Percentiles rank a stretch among this genome's conserved stretches.
These are phyloP conservation scores for Spilogale gracilis DNA, from an alignment of 2,113 vertebrate genomes.

Conservation along the genomic window DNA sequence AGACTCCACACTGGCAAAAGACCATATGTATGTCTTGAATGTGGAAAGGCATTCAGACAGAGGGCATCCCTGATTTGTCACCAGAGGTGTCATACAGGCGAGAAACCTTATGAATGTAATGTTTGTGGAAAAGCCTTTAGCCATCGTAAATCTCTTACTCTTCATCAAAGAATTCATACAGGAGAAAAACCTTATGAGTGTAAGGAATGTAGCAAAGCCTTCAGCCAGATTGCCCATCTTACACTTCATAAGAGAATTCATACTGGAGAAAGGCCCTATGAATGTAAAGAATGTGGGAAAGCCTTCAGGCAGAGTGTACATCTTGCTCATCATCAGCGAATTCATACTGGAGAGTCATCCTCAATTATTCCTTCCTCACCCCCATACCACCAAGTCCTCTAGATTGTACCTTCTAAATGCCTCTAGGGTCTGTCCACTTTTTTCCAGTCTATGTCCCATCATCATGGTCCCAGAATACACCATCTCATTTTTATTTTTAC, in stretches of 20 bases:
- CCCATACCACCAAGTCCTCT: not conserved
- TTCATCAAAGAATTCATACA: conserved; percentile 67
- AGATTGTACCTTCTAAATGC: not conserved
- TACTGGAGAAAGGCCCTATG: conserved; percentile 70
- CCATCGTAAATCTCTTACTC: conserved; percentile 64
- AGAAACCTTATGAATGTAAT: conserved; percentile 77
- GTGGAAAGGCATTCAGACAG: conserved; percentile 81
- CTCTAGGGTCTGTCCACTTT: not conserved
- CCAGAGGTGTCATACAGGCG: conserved; percentile 74
- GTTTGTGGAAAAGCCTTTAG: conserved; percentile 80
- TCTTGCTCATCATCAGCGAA: conserved; percentile 53
- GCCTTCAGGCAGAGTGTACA: conserved; percentile 66
- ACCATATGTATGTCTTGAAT: conserved; percentile 73
- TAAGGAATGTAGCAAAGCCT: conserved; percentile 72
- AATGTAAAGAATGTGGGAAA: conserved; percentile 67
- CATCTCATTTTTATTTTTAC: not conserved
- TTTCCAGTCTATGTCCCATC: not conserved
- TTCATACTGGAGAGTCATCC: not conserved
- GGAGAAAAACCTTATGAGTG: conserved; percentile 71
- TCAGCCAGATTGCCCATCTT: conserved; percentile 70
- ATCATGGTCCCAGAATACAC: not conserved
- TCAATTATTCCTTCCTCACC: not conserved
- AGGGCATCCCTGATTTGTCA: conserved; percentile 78
- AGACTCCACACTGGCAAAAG: conserved; percentile 76
- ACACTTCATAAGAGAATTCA: conserved; percentile 68